Conservation (phyloP, 2,113 vertebrate species). For the Callionymus lyra region DNA sequence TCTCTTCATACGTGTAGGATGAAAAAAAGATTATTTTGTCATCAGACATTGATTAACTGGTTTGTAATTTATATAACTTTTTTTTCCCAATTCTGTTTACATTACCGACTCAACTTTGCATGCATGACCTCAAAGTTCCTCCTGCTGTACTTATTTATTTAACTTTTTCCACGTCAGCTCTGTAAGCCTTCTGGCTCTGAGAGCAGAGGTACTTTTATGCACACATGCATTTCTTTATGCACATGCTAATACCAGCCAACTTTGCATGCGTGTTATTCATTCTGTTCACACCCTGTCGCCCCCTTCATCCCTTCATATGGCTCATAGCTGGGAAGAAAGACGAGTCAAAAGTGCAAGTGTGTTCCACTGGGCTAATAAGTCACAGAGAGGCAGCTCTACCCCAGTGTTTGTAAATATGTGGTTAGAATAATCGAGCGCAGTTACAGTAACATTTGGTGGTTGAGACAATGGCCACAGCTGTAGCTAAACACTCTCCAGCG, state of each 20-base stretch:
- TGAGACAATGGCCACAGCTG: conserved; percentile 28
- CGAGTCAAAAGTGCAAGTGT: conserved; percentile 66
- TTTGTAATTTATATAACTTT: too few species aligned
- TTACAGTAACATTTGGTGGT: conserved; percentile 17
- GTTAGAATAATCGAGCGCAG: conserved; percentile 63
- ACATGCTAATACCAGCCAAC: conserved; percentile 40
- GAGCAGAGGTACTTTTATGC: not conserved
- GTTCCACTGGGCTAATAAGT: conserved; percentile 55
- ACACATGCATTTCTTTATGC: conserved; percentile 50
- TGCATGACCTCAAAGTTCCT: too few species aligned
- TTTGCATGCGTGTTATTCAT: conserved; percentile 43
- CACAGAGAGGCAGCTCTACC: conserved; percentile 48
- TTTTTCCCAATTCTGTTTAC: too few species aligned
- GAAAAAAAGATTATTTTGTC: conserved; percentile 19
- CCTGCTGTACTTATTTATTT: too few species aligned
- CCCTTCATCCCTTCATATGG: conserved; percentile 17
- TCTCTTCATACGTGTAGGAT: conserved; percentile 33
- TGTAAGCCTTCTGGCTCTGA: too few species aligned
- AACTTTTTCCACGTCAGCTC: too few species aligned
- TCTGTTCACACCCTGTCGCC: conserved; percentile 50
- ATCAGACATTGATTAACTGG: conserved; percentile 22
- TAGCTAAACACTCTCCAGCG: conserved; percentile 17
- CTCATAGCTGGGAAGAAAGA: conserved; percentile 31
- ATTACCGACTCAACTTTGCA: too few species aligned
- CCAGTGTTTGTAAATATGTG: conserved; percentile 68